Conservation (phyloP, 2,113 vertebrate species). For the Pyrgilauda ruficollis region DNA sequence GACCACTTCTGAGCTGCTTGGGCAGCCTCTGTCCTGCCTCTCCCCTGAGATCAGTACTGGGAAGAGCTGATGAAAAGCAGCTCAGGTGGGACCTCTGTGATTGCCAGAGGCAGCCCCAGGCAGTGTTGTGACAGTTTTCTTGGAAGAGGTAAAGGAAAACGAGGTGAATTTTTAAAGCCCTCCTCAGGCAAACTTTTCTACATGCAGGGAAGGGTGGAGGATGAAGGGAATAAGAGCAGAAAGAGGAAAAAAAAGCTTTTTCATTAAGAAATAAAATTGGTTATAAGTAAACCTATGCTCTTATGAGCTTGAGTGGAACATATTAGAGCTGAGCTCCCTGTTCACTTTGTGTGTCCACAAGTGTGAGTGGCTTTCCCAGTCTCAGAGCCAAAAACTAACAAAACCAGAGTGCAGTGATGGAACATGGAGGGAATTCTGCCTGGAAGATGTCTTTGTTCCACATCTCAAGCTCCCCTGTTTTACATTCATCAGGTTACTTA, state of each 20-base stretch:
- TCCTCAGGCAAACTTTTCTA: neutral
- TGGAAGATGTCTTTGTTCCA: neutral
- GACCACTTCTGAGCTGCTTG: neutral
- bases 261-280: neutral
- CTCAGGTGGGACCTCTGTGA: neutral
- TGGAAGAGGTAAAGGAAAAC: neutral
- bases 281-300: neutral
- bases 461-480: neutral
- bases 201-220: neutral
- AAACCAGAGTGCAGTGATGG: neutral
- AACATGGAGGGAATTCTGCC: neutral
- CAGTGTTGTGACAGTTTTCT: neutral
- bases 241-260: neutral
- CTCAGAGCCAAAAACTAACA: neutral
- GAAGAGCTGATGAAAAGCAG: neutral
- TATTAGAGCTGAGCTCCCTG: neutral
- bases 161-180: neutral
- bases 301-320: neutral
- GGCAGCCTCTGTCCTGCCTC: neutral
- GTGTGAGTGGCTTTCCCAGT: neutral
- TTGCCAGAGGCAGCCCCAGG: neutral
- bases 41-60: fast-evolving
- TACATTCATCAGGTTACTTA: neutral
- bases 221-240: neutral
- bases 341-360: neutral